phyloP scores from a whole-genome alignment of 92 coral and sea anemone genomes.

The Muricea muricata region DNA sequence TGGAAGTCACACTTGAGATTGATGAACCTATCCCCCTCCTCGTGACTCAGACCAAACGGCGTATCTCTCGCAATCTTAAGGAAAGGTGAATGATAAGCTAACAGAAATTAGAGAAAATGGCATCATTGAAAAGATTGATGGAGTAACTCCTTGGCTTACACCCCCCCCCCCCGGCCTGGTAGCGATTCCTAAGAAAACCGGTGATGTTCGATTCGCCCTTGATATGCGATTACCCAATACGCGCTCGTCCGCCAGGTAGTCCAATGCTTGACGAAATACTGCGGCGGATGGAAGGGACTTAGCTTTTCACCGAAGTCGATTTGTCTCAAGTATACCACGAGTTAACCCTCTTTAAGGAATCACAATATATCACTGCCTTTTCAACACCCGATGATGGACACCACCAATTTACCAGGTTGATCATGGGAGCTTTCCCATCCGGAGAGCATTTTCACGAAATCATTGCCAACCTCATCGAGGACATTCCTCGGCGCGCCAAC shows the following conservation, averaged over 20 bases:
- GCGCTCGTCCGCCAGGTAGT: slow-evolving; percentile 50
- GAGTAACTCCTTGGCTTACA: slow-evolving; percentile 53
- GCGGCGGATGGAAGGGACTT: slow-evolving; percentile 59
- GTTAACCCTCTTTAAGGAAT: slow-evolving; percentile 57
- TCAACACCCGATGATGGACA: background rate
- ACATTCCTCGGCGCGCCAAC: background rate
- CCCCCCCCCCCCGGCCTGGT: too few relatives aligned
- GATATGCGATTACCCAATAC: slow-evolving; percentile 60
- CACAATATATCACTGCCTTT: slow-evolving; percentile 15
- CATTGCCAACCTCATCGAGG: background rate
- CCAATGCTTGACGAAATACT: slow-evolving; percentile 62
- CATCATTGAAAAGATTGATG: slow-evolving; percentile 50
- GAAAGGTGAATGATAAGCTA: slow-evolving; percentile 49
- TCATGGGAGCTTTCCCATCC: background rate
- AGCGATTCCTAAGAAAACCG: slow-evolving; percentile 56
- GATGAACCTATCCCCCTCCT: slow-evolving; percentile 43
- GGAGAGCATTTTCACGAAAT: background rate
- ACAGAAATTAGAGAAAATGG: slow-evolving; percentile 50
- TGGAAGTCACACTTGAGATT: slow-evolving; percentile 56
- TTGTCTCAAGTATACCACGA: too few relatives aligned
- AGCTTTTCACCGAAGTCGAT: slow-evolving; percentile 56
- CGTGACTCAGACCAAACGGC: slow-evolving; percentile 49
- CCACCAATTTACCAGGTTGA: background rate
- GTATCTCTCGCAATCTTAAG: slow-evolving; percentile 57
- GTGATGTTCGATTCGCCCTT: slow-evolving; percentile 55